Conservation (phyloP, 1,140 invertebrate genomes). For the Pseudomyrmex sp. region DNA sequence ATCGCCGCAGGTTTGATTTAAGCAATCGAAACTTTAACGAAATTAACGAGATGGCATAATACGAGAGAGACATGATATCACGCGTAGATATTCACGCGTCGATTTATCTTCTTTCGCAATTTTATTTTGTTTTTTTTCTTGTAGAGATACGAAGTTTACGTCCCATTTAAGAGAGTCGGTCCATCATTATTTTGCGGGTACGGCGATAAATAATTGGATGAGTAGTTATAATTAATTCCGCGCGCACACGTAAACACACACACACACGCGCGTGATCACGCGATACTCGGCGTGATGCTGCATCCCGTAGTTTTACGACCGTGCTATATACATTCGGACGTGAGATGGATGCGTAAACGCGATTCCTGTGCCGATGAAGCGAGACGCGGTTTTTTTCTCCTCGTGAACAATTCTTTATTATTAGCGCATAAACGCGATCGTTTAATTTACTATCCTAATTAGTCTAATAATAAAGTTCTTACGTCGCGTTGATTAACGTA, state of each 20-base stretch:
- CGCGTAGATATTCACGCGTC: slow-evolving; percentile 10
- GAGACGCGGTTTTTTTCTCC: background rate
- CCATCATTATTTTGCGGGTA: background rate
- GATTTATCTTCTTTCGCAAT: slow-evolving; percentile 51
- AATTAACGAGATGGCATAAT: slow-evolving; percentile 7
- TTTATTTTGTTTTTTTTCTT: slow-evolving; percentile 7
- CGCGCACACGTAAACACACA: background rate
- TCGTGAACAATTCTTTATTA: background rate
- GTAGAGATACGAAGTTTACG: background rate
- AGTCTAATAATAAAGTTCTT: too few species aligned
- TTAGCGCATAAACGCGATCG: background rate
- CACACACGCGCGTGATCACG: slow-evolving; percentile 12
- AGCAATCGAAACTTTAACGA: slow-evolving; percentile 27
- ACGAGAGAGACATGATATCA: slow-evolving; percentile 10
- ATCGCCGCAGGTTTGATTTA: background rate
- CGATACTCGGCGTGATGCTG: slow-evolving; percentile 12
- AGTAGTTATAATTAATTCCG: slow-evolving; percentile 30
- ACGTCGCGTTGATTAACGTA: too few species aligned
- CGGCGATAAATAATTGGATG: slow-evolving; percentile 14
- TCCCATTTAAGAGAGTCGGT: background rate
- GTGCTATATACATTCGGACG: background rate
- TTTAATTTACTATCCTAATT: too few species aligned
- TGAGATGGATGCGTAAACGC: slow-evolving; percentile 18
- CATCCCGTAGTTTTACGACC: background rate
- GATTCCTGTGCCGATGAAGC: background rate